Evolutionary conservation across 2,113 vertebrate genomes (phyloP), one percentile per base, ranked within the genome.

Genomic region (Lamprotornis superbus): DNA sequence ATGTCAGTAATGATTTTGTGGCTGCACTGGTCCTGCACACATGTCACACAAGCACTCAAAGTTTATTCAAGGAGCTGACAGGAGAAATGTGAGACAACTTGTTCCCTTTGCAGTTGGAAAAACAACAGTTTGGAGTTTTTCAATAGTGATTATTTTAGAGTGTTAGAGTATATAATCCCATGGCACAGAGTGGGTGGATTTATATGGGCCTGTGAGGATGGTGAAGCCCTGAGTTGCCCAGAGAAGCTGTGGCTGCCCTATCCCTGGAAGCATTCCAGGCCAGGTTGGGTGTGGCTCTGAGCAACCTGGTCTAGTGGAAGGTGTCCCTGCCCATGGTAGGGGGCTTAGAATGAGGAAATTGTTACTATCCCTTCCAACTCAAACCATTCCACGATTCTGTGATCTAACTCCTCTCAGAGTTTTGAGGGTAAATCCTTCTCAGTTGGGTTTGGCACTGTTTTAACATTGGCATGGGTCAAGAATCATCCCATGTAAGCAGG

Each of bases 1-100:
- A 82, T 24, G 31, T 57, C 37, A 80, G 68, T 46, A 85, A 91
- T 90, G 89, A 93, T 91, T 94, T 89, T 93, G 37, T 39, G 70
- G 33, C 50, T 68, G 64, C 57, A 23, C 15, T 42, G 25, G 9
- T 57, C 44, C 52, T 35, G 44, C 31, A 11, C 2, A 5, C 0
- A 0, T 46, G 55, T 68, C 60, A 75, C 23, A 16, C 4, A 84
- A 46, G 53, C 9, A 30, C 33, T 49, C 55, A 75, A 57, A 91
- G 69, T 89, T 76, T 14, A 57, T 86, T 92, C 67, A 24, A 83
- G 27, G 25, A 90, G 5, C 31, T 77, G 9, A 33, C 22, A 4
- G 33, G 28, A 53, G 13, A 82, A 71, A 70, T 0, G 0, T 30
- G 11, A 30, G 39, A 21, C 23, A 60, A 17, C 10, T 61, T 33